Base-by-base conservation (phyloP, 2,113 vertebrate genomes). In the Chaetorhynchus papuensis region DNA sequence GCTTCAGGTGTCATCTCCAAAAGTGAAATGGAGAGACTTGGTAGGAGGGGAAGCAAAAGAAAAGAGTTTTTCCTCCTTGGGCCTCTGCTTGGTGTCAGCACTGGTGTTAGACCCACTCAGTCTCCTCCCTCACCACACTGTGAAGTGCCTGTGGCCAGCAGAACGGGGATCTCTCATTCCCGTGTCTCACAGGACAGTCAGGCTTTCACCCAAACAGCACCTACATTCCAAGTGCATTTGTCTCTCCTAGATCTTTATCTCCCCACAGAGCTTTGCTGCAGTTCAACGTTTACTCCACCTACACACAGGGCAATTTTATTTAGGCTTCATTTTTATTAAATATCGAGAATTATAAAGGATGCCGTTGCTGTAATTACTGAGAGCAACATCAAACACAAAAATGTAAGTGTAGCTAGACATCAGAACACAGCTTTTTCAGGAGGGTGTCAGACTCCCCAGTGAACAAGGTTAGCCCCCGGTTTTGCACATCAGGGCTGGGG, bases 1-100 rank as follows among this genome's bases (percentile, higher is more conserved):
- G 50, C 53, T 69, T 80, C 37, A 56, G 31, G 8, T 42, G 31
- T 16, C n/a, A 10, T 13, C 14, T 59, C 39, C 44, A 57, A 15
- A 76, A 70, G 23, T 8, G 17, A 59, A 60, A 77, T 21, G 20
- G 28, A 60, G 23, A 72, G 17, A 28, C 13, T 65, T 49, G 16
- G 8, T 16, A 5, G 7, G 4, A n/a, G 2, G 1, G 2, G 7
- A 6, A 26, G 8, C 21, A 28, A 41, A 13, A 15, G 15, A 35
- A 39, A 31, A 53, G 24, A 27, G 1, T 9, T 65, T 42, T 33
- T 13, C n/a, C 17, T 90, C 26, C 54, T 41, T 8, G 2, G 57
- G 41, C 6, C 28, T 59, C 18, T 75, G 35, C 37, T 69, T 15
- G 2, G 33, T 31, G 60, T 1, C 33, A 75, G 63, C 50, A 24